A percentile compares a stretch with the other conserved stretches of the same genome.
These are phyloP conservation scores for Phrynocephalus forsythii DNA, from an alignment of 2,797 vertebrate genomes.

Conservation along the genomic window DNA sequence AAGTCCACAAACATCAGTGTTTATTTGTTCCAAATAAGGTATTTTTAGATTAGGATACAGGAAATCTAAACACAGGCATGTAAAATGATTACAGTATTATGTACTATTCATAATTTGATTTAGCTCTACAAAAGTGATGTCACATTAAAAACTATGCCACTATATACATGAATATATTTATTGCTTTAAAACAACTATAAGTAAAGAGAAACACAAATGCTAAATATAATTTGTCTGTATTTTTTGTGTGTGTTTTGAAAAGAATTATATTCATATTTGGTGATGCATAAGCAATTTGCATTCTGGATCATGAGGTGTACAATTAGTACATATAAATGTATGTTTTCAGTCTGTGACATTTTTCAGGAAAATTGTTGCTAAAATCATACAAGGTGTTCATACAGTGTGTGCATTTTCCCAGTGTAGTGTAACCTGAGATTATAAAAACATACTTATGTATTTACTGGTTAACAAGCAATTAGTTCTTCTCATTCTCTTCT, in stretches of 20 bases:
- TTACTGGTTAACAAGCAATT: neutral
- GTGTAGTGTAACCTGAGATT: neutral
- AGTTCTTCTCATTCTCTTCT: neutral
- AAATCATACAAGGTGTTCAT: neutral
- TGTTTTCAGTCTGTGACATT: neutral
- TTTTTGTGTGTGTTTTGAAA: neutral
- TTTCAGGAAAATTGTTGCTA: neutral
- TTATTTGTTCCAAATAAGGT: neutral
- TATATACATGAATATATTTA: neutral
- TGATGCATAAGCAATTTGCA: neutral
- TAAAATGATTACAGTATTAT: neutral
- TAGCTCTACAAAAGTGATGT: neutral
- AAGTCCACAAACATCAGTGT: neutral
- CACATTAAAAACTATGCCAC: neutral
- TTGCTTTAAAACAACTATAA: neutral
- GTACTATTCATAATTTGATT: neutral
- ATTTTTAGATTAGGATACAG: neutral
- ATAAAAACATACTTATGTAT: neutral
- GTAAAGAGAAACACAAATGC: neutral
- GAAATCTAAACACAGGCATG: neutral
- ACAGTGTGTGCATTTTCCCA: neutral
- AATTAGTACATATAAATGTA: neutral
- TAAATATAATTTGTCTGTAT: neutral
- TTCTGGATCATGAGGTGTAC: neutral
- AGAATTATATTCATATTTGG: neutral